Evolutionary conservation across 2,888 invertebrate species (phyloP), one percentile per base, ranked within the genome.

Genomic region (Tenthredo amoena): DNA sequence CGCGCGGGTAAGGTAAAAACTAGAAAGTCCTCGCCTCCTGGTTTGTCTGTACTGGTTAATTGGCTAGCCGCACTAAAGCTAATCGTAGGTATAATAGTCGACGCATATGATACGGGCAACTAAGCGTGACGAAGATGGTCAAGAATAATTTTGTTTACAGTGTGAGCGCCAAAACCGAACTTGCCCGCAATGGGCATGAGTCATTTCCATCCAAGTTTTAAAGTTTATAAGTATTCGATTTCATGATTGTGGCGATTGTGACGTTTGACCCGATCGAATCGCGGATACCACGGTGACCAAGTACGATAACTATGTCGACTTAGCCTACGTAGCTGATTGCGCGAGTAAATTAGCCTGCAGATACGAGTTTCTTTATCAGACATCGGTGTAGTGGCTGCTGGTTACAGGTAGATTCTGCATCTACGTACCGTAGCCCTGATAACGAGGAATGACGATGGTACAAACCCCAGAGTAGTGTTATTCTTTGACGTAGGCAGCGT

Each of bases 401-500:
- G 31, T 55, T 31, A 55, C 26, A 77, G 55, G 77, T 77, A 77
- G 77, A 77, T 77, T 77, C 21, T 34, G 77, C 77, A 55, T 77
- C 18, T 31, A 55, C n/a, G 31, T 31, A 55, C 55, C n/a, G 31
- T 55, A 55, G 15, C 18, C 50, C 77, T 31, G 77, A 77, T 77
- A 77, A 77, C 10, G n/a, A 34, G 55, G 31, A 55, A 50, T 55
- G 77, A 77, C 55, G 77, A 50, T 77, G n/a, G 43, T 77, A 55
- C 77, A 12, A 47, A 74, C 40, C 40, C 21, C 12, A 31, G 31
- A 77, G 26, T 21, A 34, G 31, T 31, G 77, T 77, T 37, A 50
- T 77, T 77, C 77, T 50, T 34, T 55, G 77, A 77, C 55, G 77
- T 55, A 55, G n/a, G 34, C 77, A 77, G 55, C 55, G 77, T 77